These are phyloP conservation scores for Phenganax marumi DNA, from an alignment of 92 coral and sea anemone species.

Conservation along the genomic window DNA sequence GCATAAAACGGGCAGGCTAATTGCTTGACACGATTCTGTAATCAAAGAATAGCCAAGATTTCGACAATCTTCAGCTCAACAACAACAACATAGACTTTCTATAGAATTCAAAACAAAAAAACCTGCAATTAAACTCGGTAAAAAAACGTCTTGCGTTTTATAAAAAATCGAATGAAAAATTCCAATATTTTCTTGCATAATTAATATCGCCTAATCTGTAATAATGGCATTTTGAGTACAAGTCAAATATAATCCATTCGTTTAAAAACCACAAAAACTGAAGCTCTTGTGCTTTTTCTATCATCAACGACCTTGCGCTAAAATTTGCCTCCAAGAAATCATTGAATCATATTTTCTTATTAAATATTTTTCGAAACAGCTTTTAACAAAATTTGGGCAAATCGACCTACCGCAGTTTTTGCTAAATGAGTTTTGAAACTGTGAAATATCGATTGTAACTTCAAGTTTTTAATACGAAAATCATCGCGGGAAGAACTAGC, in stretches of 20 bases:
- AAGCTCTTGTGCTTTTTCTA: no score
- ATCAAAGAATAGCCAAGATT: conserved; percentile 33
- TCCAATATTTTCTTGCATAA: no score
- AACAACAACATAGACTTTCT: background rate
- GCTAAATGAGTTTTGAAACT: conserved; percentile 20
- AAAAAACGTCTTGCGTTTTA: no score
- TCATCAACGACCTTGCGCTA: no score
- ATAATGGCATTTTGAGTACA: no score
- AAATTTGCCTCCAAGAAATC: background rate
- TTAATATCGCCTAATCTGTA: no score
- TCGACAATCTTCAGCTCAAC: background rate
- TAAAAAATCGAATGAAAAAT: no score
- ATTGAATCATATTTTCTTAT: conserved; percentile 15
- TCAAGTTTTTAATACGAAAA: conserved; percentile 15
- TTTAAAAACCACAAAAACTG: no score
- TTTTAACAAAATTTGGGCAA: conserved; percentile 3
- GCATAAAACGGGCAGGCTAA: conserved; percentile 34
- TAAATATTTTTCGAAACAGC: conserved; percentile 13
- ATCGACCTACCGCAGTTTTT: conserved; percentile 20
- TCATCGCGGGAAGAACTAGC: conserved; percentile 4
- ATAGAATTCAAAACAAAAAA: no score
- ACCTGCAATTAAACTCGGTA: no score
- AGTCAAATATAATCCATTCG: no score
- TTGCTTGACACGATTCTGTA: conserved; percentile 37
- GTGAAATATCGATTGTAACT: background rate